Evolutionary conservation across 2,797 vertebrate genomes (phyloP).

Genomic region (Yasuhikotakia modesta): DNA sequence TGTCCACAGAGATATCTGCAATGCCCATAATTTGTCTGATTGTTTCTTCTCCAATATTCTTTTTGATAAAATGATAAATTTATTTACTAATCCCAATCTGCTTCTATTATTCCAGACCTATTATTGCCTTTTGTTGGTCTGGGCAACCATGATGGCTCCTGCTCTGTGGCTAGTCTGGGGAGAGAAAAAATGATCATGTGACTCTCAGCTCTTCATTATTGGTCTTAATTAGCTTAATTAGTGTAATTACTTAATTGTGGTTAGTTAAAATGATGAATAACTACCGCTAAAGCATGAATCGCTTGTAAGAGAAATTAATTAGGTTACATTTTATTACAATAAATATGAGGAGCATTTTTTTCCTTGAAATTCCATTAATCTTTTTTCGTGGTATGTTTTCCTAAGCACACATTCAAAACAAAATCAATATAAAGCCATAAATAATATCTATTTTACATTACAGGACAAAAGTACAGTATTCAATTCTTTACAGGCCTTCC

Average conservation of each 20-base stretch:
- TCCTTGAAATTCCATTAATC: slow-evolving; percentile 39
- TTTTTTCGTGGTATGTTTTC: slow-evolving; percentile 2
- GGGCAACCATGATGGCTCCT: slow-evolving; percentile 38
- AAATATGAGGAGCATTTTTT: slow-evolving; percentile 14
- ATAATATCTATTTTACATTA: background rate
- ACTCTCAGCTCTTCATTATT: slow-evolving; percentile 63
- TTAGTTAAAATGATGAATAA: slow-evolving; percentile 70
- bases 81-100: slow-evolving; percentile 68
- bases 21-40: slow-evolving; percentile 57
- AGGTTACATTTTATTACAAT: slow-evolving; percentile 41
- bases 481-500: background rate
- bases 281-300: slow-evolving; percentile 65
- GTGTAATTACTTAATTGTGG: slow-evolving; percentile 66
- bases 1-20: slow-evolving; percentile 53
- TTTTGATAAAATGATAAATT: slow-evolving; percentile 67
- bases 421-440: too few species aligned
- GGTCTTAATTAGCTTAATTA: slow-evolving; percentile 63
- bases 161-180: slow-evolving; percentile 60
- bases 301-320: slow-evolving; percentile 54
- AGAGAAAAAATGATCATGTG: slow-evolving; percentile 63
- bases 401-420: background rate
- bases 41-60: slow-evolving; percentile 69
- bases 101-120: slow-evolving; percentile 69
- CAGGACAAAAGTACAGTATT: background rate
- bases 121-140: slow-evolving; percentile 48